Conservation (phyloP, 2,113 vertebrate genomes). For the Pandion haliaetus region DNA sequence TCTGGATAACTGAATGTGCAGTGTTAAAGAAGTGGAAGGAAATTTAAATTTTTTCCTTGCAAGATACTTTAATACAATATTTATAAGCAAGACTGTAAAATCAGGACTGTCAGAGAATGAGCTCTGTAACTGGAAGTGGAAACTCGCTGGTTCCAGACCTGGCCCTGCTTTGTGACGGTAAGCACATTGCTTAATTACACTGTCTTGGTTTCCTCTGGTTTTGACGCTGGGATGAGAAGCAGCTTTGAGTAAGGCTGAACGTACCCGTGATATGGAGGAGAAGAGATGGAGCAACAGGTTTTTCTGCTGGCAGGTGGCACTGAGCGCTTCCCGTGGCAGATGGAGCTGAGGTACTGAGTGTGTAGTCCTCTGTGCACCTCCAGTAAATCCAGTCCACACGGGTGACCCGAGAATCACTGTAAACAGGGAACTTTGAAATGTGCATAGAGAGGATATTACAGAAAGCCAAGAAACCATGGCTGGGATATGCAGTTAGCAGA, state of each 20-base stretch:
- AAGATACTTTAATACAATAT: not conserved
- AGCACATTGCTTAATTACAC: not conserved
- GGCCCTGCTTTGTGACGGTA: not conserved
- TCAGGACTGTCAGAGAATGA: not conserved
- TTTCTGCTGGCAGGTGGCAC: not conserved
- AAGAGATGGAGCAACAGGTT: not conserved
- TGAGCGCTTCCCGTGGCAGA: not conserved
- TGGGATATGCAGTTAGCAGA: not conserved
- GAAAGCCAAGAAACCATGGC: not conserved
- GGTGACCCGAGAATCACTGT: not conserved
- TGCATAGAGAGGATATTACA: too few relatives aligned
- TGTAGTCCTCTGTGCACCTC: not conserved
- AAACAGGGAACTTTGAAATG: not conserved
- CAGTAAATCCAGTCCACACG: not conserved
- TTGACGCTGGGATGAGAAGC: not conserved
- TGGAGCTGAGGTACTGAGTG: not conserved
- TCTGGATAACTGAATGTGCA: not conserved
- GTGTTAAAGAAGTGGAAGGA: not conserved
- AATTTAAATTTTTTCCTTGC: not conserved
- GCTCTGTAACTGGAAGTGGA: not conserved
- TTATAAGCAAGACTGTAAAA: not conserved
- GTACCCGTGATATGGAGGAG: accelerated
- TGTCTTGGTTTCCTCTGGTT: not conserved
- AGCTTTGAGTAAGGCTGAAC: accelerated
- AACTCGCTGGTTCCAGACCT: not conserved